Base-by-base conservation (phyloP, 1,140 invertebrate species). In the Orius laevigatus region DNA sequence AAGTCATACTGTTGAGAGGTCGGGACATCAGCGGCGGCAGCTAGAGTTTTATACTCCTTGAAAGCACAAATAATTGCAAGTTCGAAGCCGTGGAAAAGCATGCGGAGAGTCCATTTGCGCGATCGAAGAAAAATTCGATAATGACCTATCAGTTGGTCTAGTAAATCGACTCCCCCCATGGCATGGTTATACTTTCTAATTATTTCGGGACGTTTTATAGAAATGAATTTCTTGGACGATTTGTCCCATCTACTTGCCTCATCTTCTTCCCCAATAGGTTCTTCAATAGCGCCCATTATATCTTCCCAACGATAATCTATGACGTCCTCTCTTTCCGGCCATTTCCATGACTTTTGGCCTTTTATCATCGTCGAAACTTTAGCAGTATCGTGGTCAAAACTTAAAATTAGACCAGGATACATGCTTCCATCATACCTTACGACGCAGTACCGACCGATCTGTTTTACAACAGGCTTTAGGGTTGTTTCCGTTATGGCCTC, bases 81-180 rank as follows among this genome's bases (percentile, higher is more conserved):
- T 6, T 43, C 41, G 15, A 43, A 5, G 4, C 9, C 41, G 14
- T 43, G 41, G 41, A 18, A 18, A 20, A 20, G 6, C 41, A 43
- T 43, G 15, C 41, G 15, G 15, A 43, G 41, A 6, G 41, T 15
- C 41, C 41, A 43, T 25, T 43, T 43, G 4, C 18, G 5, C 14
- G 41, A 18, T 6, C 41, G 5, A 8, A 43, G 19, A 20, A 20
- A 43, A 8, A 43, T 43, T 43, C 41, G 6, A 6, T 43, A 43
- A 5, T 19, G 41, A 6, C 14, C 6, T 6, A 43, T 6, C 14
- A 43, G 6, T 6, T 18, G 19, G 14, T 43, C 41, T 15, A 18
- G 18, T 12, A 18, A 18, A 53, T 65, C 62, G 9, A 66, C 63
- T 43, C 61, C 63, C 38, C 63, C 63, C 60, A 64, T 65, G 8